phyloP scores from a whole-genome alignment of 2,888 invertebrate species.

The Dermolepida albohirtum region DNA sequence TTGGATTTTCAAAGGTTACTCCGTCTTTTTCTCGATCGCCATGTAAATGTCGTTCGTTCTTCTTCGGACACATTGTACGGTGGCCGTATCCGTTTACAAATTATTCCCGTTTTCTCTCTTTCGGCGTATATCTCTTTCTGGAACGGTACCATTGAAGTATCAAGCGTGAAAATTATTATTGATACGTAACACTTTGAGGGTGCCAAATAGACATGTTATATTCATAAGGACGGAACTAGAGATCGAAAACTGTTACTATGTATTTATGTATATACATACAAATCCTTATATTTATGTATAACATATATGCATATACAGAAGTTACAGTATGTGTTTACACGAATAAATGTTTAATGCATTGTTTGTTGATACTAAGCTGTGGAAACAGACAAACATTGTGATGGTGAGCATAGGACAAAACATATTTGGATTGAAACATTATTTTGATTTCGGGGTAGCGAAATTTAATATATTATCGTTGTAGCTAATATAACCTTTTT shows the following conservation, averaged over 20 bases:
- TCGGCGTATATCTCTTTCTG: slow-evolving; percentile 27
- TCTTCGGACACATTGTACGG: slow-evolving; percentile 55
- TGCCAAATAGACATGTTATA: slow-evolving; percentile 66
- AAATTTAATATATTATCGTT: too few relatives aligned
- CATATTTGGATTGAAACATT: too few relatives aligned
- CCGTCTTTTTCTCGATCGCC: slow-evolving; percentile 50
- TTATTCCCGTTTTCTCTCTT: slow-evolving; percentile 58
- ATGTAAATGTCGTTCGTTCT: slow-evolving; percentile 44
- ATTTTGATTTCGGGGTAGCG: too few relatives aligned
- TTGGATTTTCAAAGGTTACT: slow-evolving; percentile 62
- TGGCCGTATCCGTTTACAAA: slow-evolving; percentile 59
- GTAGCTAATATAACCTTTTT: too few relatives aligned
- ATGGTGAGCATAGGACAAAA: too few relatives aligned
- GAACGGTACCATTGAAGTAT: slow-evolving; percentile 59
- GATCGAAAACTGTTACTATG: slow-evolving; percentile 39
- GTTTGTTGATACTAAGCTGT: background rate
- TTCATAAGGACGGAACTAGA: slow-evolving; percentile 61
- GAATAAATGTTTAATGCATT: slow-evolving; percentile 34
- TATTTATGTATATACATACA: slow-evolving; percentile 9
- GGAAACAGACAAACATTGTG: too few relatives aligned
- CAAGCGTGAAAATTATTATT: slow-evolving; percentile 63
- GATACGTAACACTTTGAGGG: slow-evolving; percentile 67
- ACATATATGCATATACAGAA: slow-evolving; percentile 7
- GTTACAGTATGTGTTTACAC: slow-evolving; percentile 7
- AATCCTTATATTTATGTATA: too few relatives aligned